Base-by-base conservation (phyloP, 2,888 invertebrate genomes). In the Platerodrilus igneus region DNA sequence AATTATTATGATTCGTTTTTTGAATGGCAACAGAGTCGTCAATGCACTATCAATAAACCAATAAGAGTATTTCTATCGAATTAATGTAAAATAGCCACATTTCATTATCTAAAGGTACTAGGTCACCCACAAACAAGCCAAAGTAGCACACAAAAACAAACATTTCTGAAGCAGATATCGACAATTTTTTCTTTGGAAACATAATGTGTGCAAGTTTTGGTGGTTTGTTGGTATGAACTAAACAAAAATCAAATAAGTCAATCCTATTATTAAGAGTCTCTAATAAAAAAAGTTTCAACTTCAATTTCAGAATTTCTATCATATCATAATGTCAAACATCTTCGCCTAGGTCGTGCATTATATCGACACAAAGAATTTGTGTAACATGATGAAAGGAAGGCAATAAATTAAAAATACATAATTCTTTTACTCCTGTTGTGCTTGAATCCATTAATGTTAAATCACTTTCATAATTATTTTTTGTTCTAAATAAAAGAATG, bases 281-380 rank as follows among this genome's bases (percentile, higher is more conserved):
- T 25, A 23, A 32, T 6, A 17, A n/a, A 32, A 38, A 38, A 9
- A 16, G 16, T 31, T 32, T 23, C 8, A n/a, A n/a, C n/a, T n/a
- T n/a, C n/a, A 22, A 9, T 21, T 17, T 10, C 29, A 38, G 14
- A 23, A 11, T 27, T 22, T 26, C 10, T 23, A 17, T 11, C 6
- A 23, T 5, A n/a, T 23, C 27, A 33, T 23, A 14, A 16, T 33
- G 11, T 33, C 8, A 25, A n/a, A n/a, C n/a, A n/a, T n/a, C n/a
- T n/a, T n/a, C n/a, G n/a, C n/a, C n/a, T n/a, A n/a, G n/a, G n/a
- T 33, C 32, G 10, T 39, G 33, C 39, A 39, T 39, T 15, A 39
- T 17, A 33, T 39, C 39, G 14, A 23, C 15, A 39, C 26, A 20
- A 25, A 26, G n/a, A 26, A 33, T 39, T 13, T 8, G 18, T 15